Conservation (phyloP, 2,797 vertebrate species). For the Sebastolobus altivelis region DNA sequence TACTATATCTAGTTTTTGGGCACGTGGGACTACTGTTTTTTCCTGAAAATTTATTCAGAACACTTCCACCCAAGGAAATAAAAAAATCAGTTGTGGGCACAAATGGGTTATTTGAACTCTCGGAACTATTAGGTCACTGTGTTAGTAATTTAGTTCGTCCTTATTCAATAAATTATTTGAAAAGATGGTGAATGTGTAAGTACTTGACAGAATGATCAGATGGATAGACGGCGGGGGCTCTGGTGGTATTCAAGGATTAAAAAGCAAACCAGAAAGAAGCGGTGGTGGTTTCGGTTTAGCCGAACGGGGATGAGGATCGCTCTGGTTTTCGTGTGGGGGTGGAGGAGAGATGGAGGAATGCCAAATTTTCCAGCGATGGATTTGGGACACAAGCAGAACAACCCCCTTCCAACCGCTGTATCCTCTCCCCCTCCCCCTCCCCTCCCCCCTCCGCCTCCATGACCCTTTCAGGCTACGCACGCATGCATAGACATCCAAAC, state of each 20-base stretch:
- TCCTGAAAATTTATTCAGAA: too few relatives aligned
- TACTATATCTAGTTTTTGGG: too few relatives aligned
- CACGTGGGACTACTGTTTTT: too few relatives aligned
- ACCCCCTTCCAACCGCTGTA: slow-evolving; percentile 30
- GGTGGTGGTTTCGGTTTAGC: slow-evolving; percentile 32
- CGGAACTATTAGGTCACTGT: neutral
- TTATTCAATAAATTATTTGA: neutral
- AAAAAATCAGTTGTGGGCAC: too few relatives aligned
- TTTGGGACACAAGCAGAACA: slow-evolving; percentile 60
- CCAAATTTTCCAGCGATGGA: slow-evolving; percentile 62
- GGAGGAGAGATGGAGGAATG: slow-evolving; percentile 37
- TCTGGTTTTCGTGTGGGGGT: slow-evolving; percentile 33
- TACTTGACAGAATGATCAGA: neutral
- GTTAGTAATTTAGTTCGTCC: neutral
- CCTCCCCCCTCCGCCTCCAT: slow-evolving; percentile 10
- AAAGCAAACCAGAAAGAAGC: slow-evolving; percentile 17
- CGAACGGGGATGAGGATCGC: neutral
- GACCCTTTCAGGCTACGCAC: slow-evolving; percentile 43
- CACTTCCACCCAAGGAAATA: too few relatives aligned
- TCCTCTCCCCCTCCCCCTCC: neutral
- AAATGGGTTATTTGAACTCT: too few relatives aligned
- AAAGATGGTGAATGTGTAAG: neutral
- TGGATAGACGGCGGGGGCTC: neutral
- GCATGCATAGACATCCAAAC: slow-evolving; percentile 23
- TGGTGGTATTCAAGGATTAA: slow-evolving; percentile 22